These are phyloP conservation scores for Hemaris fuciformis DNA, from an alignment of 2,888 invertebrate genomes.

Conservation along the genomic window DNA sequence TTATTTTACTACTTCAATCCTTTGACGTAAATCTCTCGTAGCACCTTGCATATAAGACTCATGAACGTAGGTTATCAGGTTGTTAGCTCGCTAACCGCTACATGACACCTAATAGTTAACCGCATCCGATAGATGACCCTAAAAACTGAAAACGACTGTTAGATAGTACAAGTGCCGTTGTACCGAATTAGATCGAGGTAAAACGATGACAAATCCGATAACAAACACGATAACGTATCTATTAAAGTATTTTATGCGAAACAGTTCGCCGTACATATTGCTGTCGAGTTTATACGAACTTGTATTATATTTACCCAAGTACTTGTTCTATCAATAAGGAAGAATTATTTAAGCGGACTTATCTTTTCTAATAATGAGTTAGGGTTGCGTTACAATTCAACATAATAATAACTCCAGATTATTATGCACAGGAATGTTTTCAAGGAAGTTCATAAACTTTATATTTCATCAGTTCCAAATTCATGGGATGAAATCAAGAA, in stretches of 20 bases:
- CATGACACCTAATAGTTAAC: conserved; percentile 23
- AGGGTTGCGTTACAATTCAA: neutral
- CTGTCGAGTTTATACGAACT: neutral
- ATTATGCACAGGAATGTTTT: too few species aligned
- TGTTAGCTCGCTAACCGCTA: conserved; percentile 22
- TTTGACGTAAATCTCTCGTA: neutral
- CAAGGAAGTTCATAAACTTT: too few species aligned
- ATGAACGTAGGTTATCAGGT: neutral
- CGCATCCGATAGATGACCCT: conserved; percentile 31
- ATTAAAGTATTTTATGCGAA: conserved; percentile 48
- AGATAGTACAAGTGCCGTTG: conserved; percentile 38
- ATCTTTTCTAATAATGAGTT: conserved; percentile 22
- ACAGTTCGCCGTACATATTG: conserved; percentile 24
- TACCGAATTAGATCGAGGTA: conserved; percentile 65
- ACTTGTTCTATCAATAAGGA: conserved; percentile 31
- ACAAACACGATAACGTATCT: conserved; percentile 54
- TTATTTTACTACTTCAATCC: neutral
- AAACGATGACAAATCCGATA: conserved; percentile 61
- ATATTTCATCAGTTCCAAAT: too few species aligned
- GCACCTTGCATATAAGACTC: neutral
- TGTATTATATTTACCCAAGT: conserved; percentile 11
- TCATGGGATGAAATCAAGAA: too few species aligned
- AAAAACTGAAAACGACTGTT: conserved; percentile 36
- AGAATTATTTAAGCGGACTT: conserved; percentile 33
- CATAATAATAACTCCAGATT: neutral